phyloP scores from a whole-genome alignment of 2,888 invertebrate genomes.

The Anoplius nigerrimus region DNA sequence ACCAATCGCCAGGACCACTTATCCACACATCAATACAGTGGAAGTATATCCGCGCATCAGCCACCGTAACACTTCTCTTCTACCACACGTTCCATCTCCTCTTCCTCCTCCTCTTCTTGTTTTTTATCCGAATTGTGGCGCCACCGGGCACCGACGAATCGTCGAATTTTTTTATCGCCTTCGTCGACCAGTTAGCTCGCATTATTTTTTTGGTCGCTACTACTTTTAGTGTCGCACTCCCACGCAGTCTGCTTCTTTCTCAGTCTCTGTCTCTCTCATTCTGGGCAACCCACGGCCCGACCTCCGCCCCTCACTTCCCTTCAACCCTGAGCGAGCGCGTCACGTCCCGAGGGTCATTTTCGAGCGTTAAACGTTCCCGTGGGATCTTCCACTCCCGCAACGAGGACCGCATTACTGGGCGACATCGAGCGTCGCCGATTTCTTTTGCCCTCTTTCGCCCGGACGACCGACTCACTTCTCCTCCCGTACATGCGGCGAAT shows the following conservation, averaged over 20 bases:
- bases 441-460: conserved; percentile 1
- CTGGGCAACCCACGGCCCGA: conserved; percentile 18
- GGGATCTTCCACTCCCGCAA: conserved; percentile 27
- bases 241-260: conserved; percentile 12
- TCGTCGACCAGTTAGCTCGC: conserved; percentile 46
- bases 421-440: conserved; percentile 33
- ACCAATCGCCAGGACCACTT: too few species aligned
- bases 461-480: too few species aligned
- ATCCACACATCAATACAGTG: too few species aligned
- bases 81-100: background rate
- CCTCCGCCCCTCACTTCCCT: conserved; percentile 13
- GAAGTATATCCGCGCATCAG: background rate
- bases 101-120: conserved; percentile 3
- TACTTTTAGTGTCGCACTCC: background rate
- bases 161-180: conserved; percentile 57
- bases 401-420: conserved; percentile 31
- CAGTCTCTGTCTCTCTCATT: conserved; percentile 4
- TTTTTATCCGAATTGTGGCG: conserved; percentile 28
- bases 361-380: conserved; percentile 47
- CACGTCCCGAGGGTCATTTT: conserved; percentile 47
- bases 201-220: conserved; percentile 27
- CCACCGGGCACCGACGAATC: conserved; percentile 48
- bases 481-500: too few species aligned
- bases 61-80: background rate
- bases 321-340: conserved; percentile 13